A percentile compares a stretch with the other conserved stretches of the same genome.
phyloP scores from a whole-genome alignment of 2,113 vertebrate genomes.

The Camarhynchus parvulus region DNA sequence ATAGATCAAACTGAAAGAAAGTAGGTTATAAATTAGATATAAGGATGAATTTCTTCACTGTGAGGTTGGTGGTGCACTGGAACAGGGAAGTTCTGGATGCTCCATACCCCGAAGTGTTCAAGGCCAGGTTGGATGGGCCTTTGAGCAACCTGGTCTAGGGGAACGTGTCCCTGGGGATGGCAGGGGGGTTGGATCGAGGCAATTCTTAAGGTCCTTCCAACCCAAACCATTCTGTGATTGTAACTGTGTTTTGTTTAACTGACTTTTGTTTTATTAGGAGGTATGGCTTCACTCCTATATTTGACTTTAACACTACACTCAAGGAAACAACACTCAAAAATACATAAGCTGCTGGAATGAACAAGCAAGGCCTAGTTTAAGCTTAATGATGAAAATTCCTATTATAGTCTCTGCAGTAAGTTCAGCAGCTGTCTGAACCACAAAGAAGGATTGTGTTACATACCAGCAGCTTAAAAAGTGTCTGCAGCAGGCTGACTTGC shows the following conservation, averaged over 20 bases:
- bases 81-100: not conserved
- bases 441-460: not conserved
- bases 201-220: not conserved
- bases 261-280: not conserved
- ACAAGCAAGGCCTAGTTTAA: not conserved
- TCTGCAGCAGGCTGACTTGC: not conserved
- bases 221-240: not conserved
- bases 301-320: not conserved
- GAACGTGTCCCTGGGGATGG: not conserved
- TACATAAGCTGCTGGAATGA: not conserved
- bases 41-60: not conserved
- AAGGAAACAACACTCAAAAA: not conserved
- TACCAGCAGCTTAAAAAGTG: not conserved
- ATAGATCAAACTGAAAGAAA: not conserved
- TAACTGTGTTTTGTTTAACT: not conserved
- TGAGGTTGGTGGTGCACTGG: not conserved
- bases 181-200: fast-evolving
- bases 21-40: not conserved
- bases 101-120: too few relatives aligned
- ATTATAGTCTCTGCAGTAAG: not conserved
- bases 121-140: not conserved
- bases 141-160: not conserved
- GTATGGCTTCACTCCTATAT: not conserved
- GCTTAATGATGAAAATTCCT: not conserved
- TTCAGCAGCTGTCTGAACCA: not conserved